phyloP scores from a whole-genome alignment of 2,113 vertebrate species.

The Etia nguti region DNA sequence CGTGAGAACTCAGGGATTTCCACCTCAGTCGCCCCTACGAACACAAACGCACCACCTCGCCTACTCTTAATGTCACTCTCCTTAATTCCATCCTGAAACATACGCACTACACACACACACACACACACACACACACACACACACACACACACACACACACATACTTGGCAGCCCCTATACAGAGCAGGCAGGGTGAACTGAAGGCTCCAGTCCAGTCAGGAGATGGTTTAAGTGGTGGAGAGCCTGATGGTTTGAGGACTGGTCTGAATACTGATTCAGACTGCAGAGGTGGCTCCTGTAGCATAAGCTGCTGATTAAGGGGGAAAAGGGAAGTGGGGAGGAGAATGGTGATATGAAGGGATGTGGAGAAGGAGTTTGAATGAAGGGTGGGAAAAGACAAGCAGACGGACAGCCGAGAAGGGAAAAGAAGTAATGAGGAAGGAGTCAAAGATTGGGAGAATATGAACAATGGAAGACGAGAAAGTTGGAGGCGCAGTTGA shows the following conservation, averaged over 20 bases:
- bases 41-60: not conserved
- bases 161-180: not conserved
- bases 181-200: not conserved
- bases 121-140: not conserved
- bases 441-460: not conserved
- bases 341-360: not conserved
- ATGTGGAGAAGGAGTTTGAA: not conserved
- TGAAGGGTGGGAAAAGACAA: not conserved
- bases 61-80: not conserved
- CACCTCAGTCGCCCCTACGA: conserved; percentile 7
- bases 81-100: not conserved
- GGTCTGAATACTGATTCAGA: conserved; percentile 48
- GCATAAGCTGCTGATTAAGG: conserved; percentile 22
- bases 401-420: not conserved
- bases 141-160: not conserved
- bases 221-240: conserved; percentile 23
- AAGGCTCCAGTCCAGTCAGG: not conserved
- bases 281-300: conserved; percentile 18
- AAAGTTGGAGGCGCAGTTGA: not conserved
- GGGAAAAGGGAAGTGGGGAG: not conserved
- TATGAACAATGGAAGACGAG: not conserved
- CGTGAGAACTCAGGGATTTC: conserved; percentile 28
- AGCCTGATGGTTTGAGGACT: conserved; percentile 1
- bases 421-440: not conserved
- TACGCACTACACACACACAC: not conserved